Evolutionary conservation across 1,140 invertebrate species (phyloP).

Genomic region (Lepidurus packardi): DNA sequence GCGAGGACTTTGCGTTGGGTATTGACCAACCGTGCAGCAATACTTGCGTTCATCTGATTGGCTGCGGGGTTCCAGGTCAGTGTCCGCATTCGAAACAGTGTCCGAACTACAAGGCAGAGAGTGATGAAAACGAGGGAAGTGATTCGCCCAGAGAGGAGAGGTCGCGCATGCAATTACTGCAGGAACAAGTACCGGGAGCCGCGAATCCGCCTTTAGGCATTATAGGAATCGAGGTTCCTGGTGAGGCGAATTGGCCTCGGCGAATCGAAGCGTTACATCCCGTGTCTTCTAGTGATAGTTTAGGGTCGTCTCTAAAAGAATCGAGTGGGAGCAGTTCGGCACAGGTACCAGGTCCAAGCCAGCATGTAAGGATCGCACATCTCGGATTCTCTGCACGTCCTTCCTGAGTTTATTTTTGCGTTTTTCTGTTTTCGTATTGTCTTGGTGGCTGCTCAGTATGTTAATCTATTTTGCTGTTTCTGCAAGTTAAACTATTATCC

Average conservation of each 20-base stretch:
- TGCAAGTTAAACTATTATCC: not conserved
- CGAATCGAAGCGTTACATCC: not conserved
- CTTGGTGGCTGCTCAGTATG: not conserved
- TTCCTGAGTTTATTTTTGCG: not conserved
- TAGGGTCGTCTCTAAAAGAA: not conserved
- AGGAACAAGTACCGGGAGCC: not conserved
- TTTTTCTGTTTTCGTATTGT: not conserved
- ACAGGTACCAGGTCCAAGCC: not conserved
- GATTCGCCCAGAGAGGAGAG: not conserved
- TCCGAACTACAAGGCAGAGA: not conserved
- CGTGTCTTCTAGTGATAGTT: not conserved
- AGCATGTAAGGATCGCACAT: not conserved
- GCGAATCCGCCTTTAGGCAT: not conserved
- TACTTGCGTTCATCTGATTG: not conserved
- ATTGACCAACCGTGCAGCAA: not conserved
- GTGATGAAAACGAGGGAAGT: not conserved
- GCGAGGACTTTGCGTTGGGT: not conserved
- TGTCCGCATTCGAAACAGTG: not conserved
- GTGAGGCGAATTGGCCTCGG: not conserved
- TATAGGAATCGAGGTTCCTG: not conserved
- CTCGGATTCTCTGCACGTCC: not conserved
- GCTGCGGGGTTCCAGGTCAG: not conserved
- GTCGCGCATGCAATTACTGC: not conserved
- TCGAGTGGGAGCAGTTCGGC: constrained; percentile 6
- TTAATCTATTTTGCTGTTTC: not conserved